Conservation (phyloP, 2,113 vertebrate genomes). For the Dasyurus viverrinus region DNA sequence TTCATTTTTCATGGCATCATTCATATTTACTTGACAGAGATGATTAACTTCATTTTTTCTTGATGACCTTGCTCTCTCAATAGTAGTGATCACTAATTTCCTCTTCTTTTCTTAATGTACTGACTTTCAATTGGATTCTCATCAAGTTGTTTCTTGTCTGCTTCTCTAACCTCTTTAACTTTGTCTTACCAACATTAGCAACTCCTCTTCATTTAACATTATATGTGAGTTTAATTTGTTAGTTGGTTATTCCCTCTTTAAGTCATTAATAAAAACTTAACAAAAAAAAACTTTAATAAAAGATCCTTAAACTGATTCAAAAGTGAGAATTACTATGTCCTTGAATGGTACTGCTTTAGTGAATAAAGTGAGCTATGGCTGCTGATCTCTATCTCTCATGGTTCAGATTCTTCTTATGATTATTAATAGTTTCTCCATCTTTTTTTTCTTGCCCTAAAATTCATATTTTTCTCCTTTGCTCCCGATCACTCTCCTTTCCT, state of each 20-base stretch:
- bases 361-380: neutral
- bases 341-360: neutral
- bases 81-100: neutral
- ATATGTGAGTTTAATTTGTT: slow-evolving; percentile 7
- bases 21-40: neutral
- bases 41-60: neutral
- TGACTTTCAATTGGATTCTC: neutral
- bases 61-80: neutral
- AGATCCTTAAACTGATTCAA: neutral
- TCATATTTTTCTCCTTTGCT: no score
- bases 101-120: neutral
- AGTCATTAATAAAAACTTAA: slow-evolving; percentile 22
- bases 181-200: neutral
- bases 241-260: neutral
- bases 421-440: neutral
- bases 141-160: neutral
- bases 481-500: no score
- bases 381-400: no score
- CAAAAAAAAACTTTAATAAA: no score
- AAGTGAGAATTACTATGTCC: neutral
- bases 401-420: neutral
- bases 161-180: neutral
- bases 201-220: neutral
- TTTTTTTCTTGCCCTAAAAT: neutral
- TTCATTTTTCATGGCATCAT: neutral